These are phyloP conservation scores for Saturnia japonica DNA, from an alignment of 2,888 invertebrate species.

Conservation along the genomic window DNA sequence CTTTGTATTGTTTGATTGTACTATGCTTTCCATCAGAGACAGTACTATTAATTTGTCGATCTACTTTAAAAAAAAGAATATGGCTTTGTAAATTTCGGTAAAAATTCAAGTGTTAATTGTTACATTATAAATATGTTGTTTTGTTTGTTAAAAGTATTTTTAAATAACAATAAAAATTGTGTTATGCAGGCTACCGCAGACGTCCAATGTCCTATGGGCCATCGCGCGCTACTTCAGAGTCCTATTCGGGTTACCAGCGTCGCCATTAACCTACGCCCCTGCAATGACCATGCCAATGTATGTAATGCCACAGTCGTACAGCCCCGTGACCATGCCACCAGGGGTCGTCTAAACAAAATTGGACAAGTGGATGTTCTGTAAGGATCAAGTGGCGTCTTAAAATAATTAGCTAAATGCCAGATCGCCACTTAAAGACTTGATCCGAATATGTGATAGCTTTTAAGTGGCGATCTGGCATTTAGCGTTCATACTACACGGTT, in stretches of 20 bases:
- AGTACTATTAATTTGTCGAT: no score
- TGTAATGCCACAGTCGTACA: constrained; percentile 70
- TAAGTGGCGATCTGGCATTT: constrained; percentile 78
- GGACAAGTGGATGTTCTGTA: constrained; percentile 58
- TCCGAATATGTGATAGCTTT: constrained; percentile 46
- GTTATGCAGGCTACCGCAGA: constrained; percentile 76
- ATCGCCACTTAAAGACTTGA: constrained; percentile 71
- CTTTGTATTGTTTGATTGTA: no score
- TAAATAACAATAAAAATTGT: constrained; percentile 29
- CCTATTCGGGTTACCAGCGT: constrained; percentile 72
- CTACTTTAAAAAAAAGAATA: no score
- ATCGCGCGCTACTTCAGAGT: constrained; percentile 78
- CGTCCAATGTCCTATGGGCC: constrained; percentile 80
- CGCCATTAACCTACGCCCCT: constrained; percentile 65
- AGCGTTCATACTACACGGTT: constrained; percentile 51
- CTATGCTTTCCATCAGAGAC: no score
- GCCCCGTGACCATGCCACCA: constrained; percentile 57
- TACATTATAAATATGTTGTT: neutral
- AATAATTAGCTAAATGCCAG: constrained; percentile 74
- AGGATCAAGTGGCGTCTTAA: constrained; percentile 73
- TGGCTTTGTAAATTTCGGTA: neutral
- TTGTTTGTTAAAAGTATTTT: neutral
- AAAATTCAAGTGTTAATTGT: neutral
- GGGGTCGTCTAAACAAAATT: constrained; percentile 65
- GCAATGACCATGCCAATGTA: constrained; percentile 77